A percentile compares a stretch with the other conserved stretches of the same genome.
Conservation (phyloP, 2,113 vertebrate genomes). For the Orycteropus afer region DNA sequence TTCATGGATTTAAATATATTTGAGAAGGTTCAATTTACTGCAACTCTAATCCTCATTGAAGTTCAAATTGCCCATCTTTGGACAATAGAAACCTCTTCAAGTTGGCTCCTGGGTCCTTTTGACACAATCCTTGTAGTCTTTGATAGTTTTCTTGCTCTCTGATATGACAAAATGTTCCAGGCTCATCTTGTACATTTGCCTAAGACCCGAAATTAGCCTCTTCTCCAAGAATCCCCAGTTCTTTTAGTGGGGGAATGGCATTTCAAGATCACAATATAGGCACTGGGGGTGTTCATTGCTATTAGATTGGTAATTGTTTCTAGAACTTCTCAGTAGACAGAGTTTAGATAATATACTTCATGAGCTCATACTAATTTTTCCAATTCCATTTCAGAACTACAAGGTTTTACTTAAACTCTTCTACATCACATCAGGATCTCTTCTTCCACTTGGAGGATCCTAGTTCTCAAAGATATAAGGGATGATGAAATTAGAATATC, state of each 20-base stretch:
- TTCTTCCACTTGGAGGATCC: background rate
- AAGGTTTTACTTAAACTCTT: background rate
- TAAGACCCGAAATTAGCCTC: background rate
- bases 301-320: background rate
- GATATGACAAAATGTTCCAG: no score
- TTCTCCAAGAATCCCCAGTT: background rate
- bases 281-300: background rate
- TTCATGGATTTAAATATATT: background rate
- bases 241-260: background rate
- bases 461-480: background rate
- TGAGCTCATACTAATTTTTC: conserved; percentile 2
- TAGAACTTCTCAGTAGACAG: background rate
- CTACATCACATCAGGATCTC: background rate
- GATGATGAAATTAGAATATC: conserved; percentile 12
- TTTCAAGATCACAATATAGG: background rate
- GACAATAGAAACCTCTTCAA: background rate
- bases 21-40: background rate
- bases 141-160: no score
- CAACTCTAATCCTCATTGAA: background rate
- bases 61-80: background rate
- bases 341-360: background rate
- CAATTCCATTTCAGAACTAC: background rate
- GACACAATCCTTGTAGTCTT: background rate
- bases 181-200: background rate
- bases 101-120: background rate